Percentiles rank a stretch among this genome's conserved stretches.
These are phyloP conservation scores for Cantharis nigra DNA, from an alignment of 2,888 invertebrate species.

Conservation along the genomic window DNA sequence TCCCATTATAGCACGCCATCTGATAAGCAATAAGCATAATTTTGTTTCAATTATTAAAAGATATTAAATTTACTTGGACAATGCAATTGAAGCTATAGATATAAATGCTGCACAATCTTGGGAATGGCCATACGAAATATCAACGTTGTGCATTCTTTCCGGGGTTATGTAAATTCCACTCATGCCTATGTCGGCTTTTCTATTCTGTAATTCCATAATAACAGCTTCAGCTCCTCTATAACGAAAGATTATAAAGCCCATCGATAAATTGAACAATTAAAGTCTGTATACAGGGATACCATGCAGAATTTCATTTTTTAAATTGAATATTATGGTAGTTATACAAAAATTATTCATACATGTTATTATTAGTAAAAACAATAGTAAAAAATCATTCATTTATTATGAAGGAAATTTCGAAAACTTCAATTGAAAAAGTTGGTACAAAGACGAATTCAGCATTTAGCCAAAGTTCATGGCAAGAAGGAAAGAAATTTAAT, in stretches of 20 bases:
- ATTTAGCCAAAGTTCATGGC: no score
- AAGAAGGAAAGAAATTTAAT: no score
- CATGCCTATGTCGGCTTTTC: conserved; percentile 69
- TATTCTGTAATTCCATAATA: conserved; percentile 59
- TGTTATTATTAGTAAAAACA: no score
- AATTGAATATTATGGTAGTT: no score
- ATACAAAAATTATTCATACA: no score
- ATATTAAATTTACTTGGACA: conserved; percentile 65
- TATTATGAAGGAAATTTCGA: no score
- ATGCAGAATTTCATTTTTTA: no score
- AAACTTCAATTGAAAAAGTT: no score
- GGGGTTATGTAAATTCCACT: conserved; percentile 73
- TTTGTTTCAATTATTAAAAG: not conserved
- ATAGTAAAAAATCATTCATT: no score
- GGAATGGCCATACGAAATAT: conserved; percentile 68
- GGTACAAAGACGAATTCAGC: no score
- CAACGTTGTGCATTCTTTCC: conserved; percentile 59
- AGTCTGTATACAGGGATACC: no score
- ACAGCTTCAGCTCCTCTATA: conserved; percentile 67
- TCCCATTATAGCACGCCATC: conserved; percentile 81
- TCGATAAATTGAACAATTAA: no score
- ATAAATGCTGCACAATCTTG: conserved; percentile 80
- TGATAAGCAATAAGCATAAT: conserved; percentile 43
- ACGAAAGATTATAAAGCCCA: not conserved
- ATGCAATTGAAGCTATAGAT: conserved; percentile 75